These are phyloP conservation scores for Toxostoma redivivum DNA, from an alignment of 2,113 vertebrate species.

Conservation along the genomic window DNA sequence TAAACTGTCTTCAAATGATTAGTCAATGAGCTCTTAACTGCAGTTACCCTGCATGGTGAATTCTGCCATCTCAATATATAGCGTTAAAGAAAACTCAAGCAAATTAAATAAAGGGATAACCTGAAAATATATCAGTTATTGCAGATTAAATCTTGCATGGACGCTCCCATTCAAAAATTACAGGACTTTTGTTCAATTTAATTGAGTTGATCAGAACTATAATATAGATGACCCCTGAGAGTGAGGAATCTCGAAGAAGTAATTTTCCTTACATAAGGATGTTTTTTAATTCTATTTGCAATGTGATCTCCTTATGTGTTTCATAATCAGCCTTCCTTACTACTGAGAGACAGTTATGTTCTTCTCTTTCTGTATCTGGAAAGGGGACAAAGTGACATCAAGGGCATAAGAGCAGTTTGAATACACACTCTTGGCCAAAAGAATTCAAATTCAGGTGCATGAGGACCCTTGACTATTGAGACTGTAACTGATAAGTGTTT, in stretches of 20 bases:
- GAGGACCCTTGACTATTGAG: slow-evolving; percentile 37
- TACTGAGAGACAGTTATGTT: slow-evolving; percentile 50
- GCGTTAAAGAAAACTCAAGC: not conserved
- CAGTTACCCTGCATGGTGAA: not conserved
- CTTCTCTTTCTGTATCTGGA: slow-evolving; percentile 60
- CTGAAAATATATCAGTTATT: not conserved
- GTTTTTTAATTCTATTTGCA: not conserved
- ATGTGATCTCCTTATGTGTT: slow-evolving; percentile 27
- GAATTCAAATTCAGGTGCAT: slow-evolving; percentile 41
- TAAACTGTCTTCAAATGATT: not conserved
- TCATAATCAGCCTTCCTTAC: slow-evolving; percentile 6
- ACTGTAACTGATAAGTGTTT: slow-evolving; percentile 2
- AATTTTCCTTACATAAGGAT: not conserved
- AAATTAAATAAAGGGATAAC: not conserved
- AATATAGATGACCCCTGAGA: not conserved
- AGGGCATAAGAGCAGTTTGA: slow-evolving; percentile 49
- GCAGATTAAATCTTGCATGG: not conserved
- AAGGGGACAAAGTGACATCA: slow-evolving; percentile 47
- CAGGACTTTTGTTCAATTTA: not conserved
- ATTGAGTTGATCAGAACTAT: not conserved
- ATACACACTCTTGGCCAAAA: slow-evolving; percentile 39
- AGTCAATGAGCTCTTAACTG: not conserved
- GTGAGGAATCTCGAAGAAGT: not conserved
- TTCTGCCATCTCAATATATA: not conserved
- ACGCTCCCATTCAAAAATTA: not conserved